Base-by-base conservation (phyloP, 2,888 invertebrate genomes). In the Hydropsyche betteni region DNA sequence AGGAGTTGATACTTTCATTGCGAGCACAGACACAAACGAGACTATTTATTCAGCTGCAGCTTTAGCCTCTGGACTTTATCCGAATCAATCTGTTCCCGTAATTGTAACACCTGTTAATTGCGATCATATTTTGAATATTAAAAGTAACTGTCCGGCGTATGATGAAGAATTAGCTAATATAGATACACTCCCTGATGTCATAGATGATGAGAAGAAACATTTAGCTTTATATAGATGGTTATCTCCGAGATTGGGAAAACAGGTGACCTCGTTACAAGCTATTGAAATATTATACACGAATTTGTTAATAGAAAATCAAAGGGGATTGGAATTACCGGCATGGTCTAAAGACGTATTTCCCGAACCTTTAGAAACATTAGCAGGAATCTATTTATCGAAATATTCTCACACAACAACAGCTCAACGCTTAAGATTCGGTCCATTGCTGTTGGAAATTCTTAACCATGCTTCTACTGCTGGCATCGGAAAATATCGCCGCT, bases 21-120 rank as follows among this genome's bases (percentile, higher is more conserved):
- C 69, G 36, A 79, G 77, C 69, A 76, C 79, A 6, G 75, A 74
- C 5, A 79, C 75, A 10, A 58, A 75, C 6, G 53, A 77, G 5
- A 78, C 79, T 5, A 6, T 79, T 3, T 69, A 75, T 7, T 79
- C 79, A 10, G 78, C 76, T 0, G 55, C 64, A n/a, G 73, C 76
- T 36, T 44, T 79, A 38, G 33, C 75, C 0, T 52, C 74, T 3
- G 75, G 70, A 5, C 38, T 79, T 10, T 79, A 71, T 52, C 79
- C 79, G 6, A 71, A 58, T 3, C 74, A 77, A 61, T 75, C 77
- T 7, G 72, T 77, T 8, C 79, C 79, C 0, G 68, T 79, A 16
- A 70, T 69, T 52, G 76, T 76, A 1, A 5, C 68, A 0, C 61
- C 77, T 0, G 6, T 51, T 0, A 34, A 53, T 5, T 69, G 12